Conservation (phyloP, 2,888 invertebrate genomes). For the Elgonia sp. region DNA sequence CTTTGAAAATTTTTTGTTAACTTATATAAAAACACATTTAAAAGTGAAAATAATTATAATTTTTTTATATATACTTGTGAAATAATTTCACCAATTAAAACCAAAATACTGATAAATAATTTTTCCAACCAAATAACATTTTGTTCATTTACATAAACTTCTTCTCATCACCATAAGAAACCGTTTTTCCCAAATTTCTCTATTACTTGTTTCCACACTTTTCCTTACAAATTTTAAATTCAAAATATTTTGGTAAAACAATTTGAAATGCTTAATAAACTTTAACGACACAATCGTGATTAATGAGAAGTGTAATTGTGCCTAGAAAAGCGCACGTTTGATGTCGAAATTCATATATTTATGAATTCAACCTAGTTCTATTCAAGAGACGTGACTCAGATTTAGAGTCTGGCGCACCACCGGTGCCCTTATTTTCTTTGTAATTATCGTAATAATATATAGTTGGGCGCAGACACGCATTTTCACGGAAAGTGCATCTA, state of each 20-base stretch:
- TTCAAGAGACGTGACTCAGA: slow-evolving; percentile 67
- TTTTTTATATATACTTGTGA: too few relatives aligned
- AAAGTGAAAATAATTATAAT: too few relatives aligned
- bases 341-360: slow-evolving; percentile 69
- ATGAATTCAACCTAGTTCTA: slow-evolving; percentile 72
- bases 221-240: not conserved
- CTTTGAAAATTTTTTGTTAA: too few relatives aligned
- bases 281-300: slow-evolving; percentile 26
- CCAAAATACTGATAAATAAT: too few relatives aligned
- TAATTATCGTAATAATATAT: slow-evolving; percentile 69
- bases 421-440: slow-evolving; percentile 66
- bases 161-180: too few relatives aligned
- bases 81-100: too few relatives aligned
- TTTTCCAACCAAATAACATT: too few relatives aligned
- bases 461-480: slow-evolving; percentile 25
- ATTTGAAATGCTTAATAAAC: slow-evolving; percentile 11
- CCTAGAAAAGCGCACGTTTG: slow-evolving; percentile 39
- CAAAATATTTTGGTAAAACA: not conserved
- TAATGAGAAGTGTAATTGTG: slow-evolving; percentile 43
- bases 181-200: too few relatives aligned
- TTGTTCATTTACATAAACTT: too few relatives aligned
- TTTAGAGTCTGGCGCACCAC: slow-evolving; percentile 60
- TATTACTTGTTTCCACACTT: too few relatives aligned
- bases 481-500: slow-evolving; percentile 48
- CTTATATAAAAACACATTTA: too few relatives aligned